Percentiles rank a stretch among this genome's conserved stretches.
These are phyloP conservation scores for Lepidurus apus DNA, from an alignment of 1,140 invertebrate species.

Conservation along the genomic window DNA sequence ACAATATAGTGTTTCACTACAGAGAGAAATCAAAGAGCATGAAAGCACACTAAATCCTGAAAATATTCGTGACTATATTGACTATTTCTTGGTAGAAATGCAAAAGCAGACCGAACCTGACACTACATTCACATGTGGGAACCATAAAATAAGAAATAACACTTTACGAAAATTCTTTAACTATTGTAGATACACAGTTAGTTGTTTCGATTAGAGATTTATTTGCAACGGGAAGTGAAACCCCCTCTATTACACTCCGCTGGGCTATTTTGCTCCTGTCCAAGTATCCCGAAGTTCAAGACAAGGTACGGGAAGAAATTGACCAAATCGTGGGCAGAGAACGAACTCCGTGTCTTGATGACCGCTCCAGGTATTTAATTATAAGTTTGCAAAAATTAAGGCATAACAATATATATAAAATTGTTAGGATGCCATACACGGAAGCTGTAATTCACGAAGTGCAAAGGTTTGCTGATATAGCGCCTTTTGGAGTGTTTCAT, in stretches of 20 bases:
- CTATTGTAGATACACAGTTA: neutral
- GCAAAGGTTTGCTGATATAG: slow-evolving; percentile 16
- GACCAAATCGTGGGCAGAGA: slow-evolving; percentile 40
- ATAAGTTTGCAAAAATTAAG: no score
- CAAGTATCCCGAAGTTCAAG: slow-evolving; percentile 42
- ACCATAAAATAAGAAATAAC: neutral
- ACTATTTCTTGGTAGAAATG: slow-evolving; percentile 63
- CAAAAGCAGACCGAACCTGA: slow-evolving; percentile 32
- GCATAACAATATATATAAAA: neutral
- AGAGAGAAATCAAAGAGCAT: slow-evolving; percentile 64
- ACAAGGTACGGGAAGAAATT: slow-evolving; percentile 42
- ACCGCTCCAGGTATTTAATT: slow-evolving; percentile 31
- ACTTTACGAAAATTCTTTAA: neutral
- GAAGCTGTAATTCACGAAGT: slow-evolving; percentile 24
- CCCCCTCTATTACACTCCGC: slow-evolving; percentile 42
- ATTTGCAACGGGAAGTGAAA: slow-evolving; percentile 39
- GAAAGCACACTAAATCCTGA: slow-evolving; percentile 57
- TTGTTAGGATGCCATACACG: neutral
- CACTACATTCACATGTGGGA: slow-evolving; percentile 33
- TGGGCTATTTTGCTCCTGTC: slow-evolving; percentile 44
- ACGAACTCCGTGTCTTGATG: slow-evolving; percentile 37
- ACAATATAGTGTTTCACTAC: no score
- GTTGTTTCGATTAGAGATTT: slow-evolving; percentile 24
- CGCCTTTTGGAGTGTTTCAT: slow-evolving; percentile 4
- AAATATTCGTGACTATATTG: slow-evolving; percentile 74